A percentile compares a stretch with the other conserved stretches of the same genome.
These are phyloP conservation scores for Rhinolophus ferrumequinum DNA, from an alignment of 2,113 vertebrate genomes.

Conservation along the genomic window DNA sequence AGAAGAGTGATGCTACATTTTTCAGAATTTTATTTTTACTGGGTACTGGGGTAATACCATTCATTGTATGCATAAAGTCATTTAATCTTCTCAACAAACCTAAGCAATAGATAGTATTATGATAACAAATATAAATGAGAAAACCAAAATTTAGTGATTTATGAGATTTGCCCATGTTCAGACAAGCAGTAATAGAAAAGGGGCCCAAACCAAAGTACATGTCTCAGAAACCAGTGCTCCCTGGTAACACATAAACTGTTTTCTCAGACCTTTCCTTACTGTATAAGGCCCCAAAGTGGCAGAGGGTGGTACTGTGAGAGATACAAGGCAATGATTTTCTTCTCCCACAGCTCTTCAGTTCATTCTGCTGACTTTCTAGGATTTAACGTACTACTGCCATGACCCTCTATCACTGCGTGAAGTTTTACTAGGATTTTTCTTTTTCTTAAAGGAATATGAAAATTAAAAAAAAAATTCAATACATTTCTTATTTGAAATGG, in stretches of 20 bases:
- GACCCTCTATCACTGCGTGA: neutral
- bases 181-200: neutral
- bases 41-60: neutral
- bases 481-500: neutral
- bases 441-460: neutral
- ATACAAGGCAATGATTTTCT: neutral
- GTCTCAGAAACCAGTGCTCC: neutral
- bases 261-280: neutral
- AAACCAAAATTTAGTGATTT: neutral
- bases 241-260: neutral
- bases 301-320: neutral
- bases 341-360: neutral
- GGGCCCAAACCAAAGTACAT: neutral
- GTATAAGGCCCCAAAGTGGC: neutral
- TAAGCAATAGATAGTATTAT: neutral
- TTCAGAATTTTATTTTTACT: slow-evolving; percentile 25
- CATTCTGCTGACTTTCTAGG: neutral
- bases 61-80: neutral
- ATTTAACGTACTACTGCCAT: neutral
- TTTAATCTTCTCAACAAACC: neutral
- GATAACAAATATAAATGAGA: neutral
- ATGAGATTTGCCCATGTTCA: neutral
- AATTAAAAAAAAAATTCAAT: neutral
- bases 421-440: neutral
- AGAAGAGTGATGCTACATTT: neutral